Evolutionary conservation across 2,888 invertebrate species (phyloP), one percentile per base, ranked within the genome.

Genomic region (Acronicta alni): DNA sequence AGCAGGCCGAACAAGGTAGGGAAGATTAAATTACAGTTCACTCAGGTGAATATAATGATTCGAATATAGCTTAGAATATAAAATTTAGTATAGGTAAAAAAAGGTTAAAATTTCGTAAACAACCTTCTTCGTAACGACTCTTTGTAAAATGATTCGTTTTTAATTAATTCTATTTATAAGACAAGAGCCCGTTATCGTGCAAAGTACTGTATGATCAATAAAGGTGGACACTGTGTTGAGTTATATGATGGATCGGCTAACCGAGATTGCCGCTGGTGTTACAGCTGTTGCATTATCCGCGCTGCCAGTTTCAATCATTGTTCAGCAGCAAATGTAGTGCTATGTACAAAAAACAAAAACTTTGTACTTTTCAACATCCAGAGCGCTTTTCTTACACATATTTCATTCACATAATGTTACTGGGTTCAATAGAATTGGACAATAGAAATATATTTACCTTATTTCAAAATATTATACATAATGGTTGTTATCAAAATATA

Each of bases 261-360:
- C 85, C 75, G 81, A 73, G 55, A 63, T 74, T 56, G 82, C 67
- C 43, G 83, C 79, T 61, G 76, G 75, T 71, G 84, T 69, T 60
- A 84, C 83, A 56, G 85, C 81, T 72, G 86, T 80, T 70, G 85
- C 78, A 75, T 84, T 90, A 58, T 91, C 91, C 60, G 86, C 83
- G 80, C 86, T 89, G 80, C 85, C 84, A 68, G 89, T 84, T 84
- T 91, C 91, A 77, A 91, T 87, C 93, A 93, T 93, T 66, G 63
- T 85, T 82, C 79, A 84, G 81, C 85, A 85, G 86, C 86, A 72
- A 80, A 58, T 60, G 71, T 70, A 78, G 76, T 73, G 74, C 81
- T 83, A n/a, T 0, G 35, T 35, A 76, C 53, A 58, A 68, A 69
- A 72, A 72, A 72, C 45, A 75, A 71, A 66, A 70, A 62, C 43